These are phyloP conservation scores for Sarcoramphus papa DNA, from an alignment of 2,797 vertebrate species.

Conservation along the genomic window DNA sequence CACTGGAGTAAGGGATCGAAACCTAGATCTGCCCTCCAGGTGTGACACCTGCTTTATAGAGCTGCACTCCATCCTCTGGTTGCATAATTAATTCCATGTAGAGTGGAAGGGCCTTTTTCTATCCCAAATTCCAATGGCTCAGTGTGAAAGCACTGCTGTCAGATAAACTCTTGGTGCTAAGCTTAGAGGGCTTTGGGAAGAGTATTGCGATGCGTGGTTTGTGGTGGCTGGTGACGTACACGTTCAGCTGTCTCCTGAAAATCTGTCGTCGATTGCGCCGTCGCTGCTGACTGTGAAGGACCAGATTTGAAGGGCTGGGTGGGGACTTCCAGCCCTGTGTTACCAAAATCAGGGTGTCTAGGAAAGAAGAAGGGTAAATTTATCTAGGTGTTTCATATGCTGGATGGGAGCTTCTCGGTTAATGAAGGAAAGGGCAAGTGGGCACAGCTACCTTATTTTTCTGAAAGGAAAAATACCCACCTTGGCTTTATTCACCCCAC, in stretches of 20 bases:
- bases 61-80: background rate
- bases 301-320: background rate
- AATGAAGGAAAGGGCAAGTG: background rate
- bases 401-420: background rate
- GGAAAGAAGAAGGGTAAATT: background rate
- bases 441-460: background rate
- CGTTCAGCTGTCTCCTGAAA: background rate
- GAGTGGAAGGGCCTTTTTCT: background rate
- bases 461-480: background rate
- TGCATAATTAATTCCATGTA: background rate
- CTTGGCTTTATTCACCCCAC: background rate
- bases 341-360: background rate
- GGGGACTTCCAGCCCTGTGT: background rate
- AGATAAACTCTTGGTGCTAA: background rate
- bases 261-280: rapidly evolving
- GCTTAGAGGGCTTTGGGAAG: background rate
- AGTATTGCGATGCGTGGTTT: rapidly evolving
- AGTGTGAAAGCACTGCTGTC: background rate
- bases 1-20: background rate
- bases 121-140: background rate
- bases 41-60: background rate
- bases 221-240: too few relatives aligned
- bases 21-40: background rate
- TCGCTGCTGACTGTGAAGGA: background rate
- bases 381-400: background rate